Evolutionary conservation across 1,140 invertebrate genomes (phyloP).

Genomic region (Agrypnia vestita): DNA sequence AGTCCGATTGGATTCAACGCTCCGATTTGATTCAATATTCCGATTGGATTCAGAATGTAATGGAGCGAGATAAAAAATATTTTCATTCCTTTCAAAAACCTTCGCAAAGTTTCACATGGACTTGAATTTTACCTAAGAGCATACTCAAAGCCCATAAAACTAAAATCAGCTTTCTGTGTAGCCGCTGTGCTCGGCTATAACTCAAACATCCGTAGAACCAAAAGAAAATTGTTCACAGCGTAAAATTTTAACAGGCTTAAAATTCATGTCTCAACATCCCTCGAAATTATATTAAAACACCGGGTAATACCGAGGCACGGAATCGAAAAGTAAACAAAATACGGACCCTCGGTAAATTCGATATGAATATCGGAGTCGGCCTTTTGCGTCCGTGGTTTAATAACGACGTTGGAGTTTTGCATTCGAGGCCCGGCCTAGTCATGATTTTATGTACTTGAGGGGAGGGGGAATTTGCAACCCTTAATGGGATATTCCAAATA

Average conservation of each 20-base stretch:
- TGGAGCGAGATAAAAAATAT: no score
- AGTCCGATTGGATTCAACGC: no score
- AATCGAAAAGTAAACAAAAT: no score
- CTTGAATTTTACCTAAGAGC: background rate
- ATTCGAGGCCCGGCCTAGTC: background rate
- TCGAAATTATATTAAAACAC: no score
- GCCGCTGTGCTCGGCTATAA: background rate
- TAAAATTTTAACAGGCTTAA: slow-evolving; percentile 54
- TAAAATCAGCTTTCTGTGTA: background rate
- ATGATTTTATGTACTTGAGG: slow-evolving; percentile 24
- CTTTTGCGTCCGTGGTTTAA: background rate
- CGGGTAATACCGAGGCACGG: no score
- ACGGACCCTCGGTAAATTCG: no score
- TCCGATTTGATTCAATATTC: no score
- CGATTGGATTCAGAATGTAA: no score
- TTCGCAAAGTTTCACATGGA: slow-evolving; percentile 8
- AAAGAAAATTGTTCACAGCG: slow-evolving; percentile 47
- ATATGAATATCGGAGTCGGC: background rate
- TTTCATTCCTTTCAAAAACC: background rate
- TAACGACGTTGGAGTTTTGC: background rate
- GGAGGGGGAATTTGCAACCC: slow-evolving; percentile 9
- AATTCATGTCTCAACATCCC: background rate
- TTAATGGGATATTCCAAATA: slow-evolving; percentile 2
- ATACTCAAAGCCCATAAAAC: background rate
- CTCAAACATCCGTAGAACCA: background rate